Percentiles rank a stretch among this genome's conserved stretches.
Evolutionary conservation across 2,797 vertebrate genomes (phyloP).

Genomic region (Strix occidentalis): DNA sequence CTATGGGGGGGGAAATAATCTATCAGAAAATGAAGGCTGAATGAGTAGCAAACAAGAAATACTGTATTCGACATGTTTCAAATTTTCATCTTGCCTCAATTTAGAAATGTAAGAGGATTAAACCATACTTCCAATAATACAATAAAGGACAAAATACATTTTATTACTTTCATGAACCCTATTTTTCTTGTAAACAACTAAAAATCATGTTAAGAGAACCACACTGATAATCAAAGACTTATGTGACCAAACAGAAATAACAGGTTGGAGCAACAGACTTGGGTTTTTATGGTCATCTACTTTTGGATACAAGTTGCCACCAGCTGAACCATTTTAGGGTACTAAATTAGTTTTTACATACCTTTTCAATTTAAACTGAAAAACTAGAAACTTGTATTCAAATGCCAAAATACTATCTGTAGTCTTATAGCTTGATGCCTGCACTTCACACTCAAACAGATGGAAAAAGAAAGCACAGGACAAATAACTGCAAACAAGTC

Average conservation of each 20-base stretch:
- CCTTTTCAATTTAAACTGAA: not conserved
- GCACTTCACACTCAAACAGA: not conserved
- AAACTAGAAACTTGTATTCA: not conserved
- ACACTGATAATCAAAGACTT: not conserved
- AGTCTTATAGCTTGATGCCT: not conserved
- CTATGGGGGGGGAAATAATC: not conserved
- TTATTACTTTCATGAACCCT: not conserved
- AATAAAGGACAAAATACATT: not conserved
- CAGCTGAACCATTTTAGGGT: not conserved
- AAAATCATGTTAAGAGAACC: not conserved
- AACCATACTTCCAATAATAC: not conserved
- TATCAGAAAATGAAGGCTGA: not conserved
- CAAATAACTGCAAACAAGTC: not conserved
- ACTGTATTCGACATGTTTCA: not conserved
- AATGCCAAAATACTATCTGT: not conserved
- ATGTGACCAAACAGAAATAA: not conserved
- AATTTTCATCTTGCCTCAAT: not conserved
- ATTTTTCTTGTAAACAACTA: not conserved
- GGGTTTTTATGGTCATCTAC: not conserved
- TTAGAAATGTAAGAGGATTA: not conserved
- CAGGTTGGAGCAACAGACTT: not conserved
- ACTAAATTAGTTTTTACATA: not conserved
- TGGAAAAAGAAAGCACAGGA: not conserved
- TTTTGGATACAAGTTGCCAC: not conserved
- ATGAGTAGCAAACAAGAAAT: not conserved